phyloP scores from a whole-genome alignment of 2,888 invertebrate genomes.

The Sthenelais limicola region DNA sequence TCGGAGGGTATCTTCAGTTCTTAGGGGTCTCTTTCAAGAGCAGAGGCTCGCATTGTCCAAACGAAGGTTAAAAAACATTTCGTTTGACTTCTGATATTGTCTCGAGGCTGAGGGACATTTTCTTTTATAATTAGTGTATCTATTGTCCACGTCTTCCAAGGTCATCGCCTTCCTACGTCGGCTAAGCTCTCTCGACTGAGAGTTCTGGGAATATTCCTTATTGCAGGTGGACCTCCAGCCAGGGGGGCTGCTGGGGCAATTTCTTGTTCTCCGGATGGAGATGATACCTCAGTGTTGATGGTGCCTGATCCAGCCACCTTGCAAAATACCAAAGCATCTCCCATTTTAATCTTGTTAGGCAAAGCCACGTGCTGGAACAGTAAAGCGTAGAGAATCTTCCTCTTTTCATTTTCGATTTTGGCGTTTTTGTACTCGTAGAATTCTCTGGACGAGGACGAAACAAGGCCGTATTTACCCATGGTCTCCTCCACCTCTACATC shows the following conservation, averaged over 20 bases:
- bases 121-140: no score
- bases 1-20: no score
- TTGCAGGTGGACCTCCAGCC: neutral
- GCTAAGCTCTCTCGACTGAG: no score
- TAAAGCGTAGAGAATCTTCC: conserved; percentile 13
- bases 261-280: neutral
- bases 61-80: no score
- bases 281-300: conserved; percentile 1
- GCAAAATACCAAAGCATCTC: conserved; percentile 11
- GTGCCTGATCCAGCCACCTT: conserved; percentile 14
- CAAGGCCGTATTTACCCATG: conserved; percentile 39
- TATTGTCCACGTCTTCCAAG: no score
- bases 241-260: neutral
- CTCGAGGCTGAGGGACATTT: no score
- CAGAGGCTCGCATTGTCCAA: no score
- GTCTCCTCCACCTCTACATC: conserved; percentile 39
- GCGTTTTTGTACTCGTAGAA: conserved; percentile 19
- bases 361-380: conserved; percentile 17
- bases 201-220: no score
- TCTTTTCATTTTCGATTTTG: conserved; percentile 29
- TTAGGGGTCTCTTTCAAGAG: no score
- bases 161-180: no score
- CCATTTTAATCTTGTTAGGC: conserved; percentile 10
- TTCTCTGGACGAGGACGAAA: conserved; percentile 22
- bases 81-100: no score